phyloP scores from a whole-genome alignment of 2,888 invertebrate species.

The Uropetala carovei region DNA sequence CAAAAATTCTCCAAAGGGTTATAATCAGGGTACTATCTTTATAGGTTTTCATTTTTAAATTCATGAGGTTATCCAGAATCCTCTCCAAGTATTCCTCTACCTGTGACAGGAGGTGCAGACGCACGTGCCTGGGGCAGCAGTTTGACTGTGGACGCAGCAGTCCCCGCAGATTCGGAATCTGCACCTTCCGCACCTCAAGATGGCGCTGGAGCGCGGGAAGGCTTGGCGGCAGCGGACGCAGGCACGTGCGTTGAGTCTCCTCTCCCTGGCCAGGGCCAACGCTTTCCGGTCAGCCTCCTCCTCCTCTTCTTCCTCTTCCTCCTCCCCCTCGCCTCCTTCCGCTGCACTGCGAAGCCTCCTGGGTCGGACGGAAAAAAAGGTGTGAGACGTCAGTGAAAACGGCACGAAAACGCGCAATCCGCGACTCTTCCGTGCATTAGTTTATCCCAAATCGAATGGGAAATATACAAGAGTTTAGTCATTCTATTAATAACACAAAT shows the following conservation, averaged over 20 bases:
- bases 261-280: conserved; percentile 44
- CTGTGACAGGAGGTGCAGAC: conserved; percentile 65
- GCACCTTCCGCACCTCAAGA: conserved; percentile 51
- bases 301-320: conserved; percentile 49
- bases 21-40: background rate
- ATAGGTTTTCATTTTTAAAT: background rate
- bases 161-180: conserved; percentile 59
- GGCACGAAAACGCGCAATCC: too few relatives aligned
- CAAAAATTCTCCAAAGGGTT: too few relatives aligned
- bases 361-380: background rate
- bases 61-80: background rate
- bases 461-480: too few relatives aligned
- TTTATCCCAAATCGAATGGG: too few relatives aligned
- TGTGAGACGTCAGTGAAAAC: background rate
- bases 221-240: conserved; percentile 63
- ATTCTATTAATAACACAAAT: too few relatives aligned
- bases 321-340: conserved; percentile 22
- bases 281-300: conserved; percentile 53
- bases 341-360: conserved; percentile 39
- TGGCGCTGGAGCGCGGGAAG: conserved; percentile 49
- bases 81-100: background rate
- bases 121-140: background rate
- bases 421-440: too few relatives aligned
- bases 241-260: conserved; percentile 44
- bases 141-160: conserved; percentile 50